A percentile compares a stretch with the other conserved stretches of the same genome.
Evolutionary conservation across 2,113 vertebrate genomes (phyloP).

Genomic region (Gnathonemus echidnorhynchus): DNA sequence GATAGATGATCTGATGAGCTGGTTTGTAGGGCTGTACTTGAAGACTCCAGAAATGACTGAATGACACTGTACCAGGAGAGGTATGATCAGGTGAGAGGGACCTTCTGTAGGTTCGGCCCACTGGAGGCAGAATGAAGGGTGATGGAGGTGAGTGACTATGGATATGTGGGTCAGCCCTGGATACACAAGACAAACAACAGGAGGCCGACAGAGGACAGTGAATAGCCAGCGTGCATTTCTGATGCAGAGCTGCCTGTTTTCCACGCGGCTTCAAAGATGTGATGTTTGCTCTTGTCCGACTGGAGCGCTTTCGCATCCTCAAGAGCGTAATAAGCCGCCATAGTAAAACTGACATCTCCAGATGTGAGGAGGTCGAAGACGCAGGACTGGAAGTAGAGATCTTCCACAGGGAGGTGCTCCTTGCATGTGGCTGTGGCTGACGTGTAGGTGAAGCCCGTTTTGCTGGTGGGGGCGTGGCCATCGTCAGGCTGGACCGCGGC

Average conservation of each 20-base stretch:
- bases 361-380: conserved; percentile 94
- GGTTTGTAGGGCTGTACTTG: background rate
- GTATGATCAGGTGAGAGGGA: conserved; percentile 29
- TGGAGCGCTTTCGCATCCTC: conserved; percentile 93
- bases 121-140: conserved; percentile 11
- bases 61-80: background rate
- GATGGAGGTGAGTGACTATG: conserved; percentile 45
- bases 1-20: background rate
- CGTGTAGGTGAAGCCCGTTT: conserved; percentile 71
- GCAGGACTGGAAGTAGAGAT: conserved; percentile 93
- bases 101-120: conserved; percentile 41
- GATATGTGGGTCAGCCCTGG: conserved; percentile 51
- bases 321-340: conserved; percentile 94
- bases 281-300: conserved; percentile 83
- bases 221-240: background rate
- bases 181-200: conserved; percentile 53
- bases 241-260: conserved; percentile 30
- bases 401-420: conserved; percentile 88
- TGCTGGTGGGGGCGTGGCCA: conserved; percentile 35
- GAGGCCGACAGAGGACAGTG: conserved; percentile 36
- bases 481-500: conserved; percentile 54
- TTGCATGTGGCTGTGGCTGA: conserved; percentile 81
- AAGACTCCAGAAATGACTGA: background rate
- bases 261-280: conserved; percentile 76
- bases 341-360: conserved; percentile 90